phyloP scores from a whole-genome alignment of 2,113 vertebrate species.

The Sterna hirundo region DNA sequence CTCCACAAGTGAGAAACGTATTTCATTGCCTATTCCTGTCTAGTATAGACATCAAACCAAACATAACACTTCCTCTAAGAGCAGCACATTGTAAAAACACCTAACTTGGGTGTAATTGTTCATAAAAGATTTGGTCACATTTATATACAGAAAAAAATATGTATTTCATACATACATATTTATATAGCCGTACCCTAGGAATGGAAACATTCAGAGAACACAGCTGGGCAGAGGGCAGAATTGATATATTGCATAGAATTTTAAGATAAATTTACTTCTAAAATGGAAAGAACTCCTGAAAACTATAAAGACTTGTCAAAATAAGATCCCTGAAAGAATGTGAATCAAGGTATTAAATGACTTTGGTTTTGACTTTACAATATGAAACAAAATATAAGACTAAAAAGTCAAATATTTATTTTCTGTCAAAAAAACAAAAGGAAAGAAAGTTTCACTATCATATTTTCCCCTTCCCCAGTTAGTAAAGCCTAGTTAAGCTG shows the following conservation, averaged over 20 bases:
- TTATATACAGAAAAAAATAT: neutral
- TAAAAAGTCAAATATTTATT: neutral
- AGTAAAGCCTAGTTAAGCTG: neutral
- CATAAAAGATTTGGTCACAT: neutral
- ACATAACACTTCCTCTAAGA: neutral
- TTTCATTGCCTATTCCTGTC: neutral
- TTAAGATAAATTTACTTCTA: neutral
- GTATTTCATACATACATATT: neutral
- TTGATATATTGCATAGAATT: neutral
- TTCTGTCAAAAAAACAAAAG: neutral
- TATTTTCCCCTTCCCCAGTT: neutral
- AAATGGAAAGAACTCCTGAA: neutral
- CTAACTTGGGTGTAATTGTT: neutral
- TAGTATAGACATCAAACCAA: neutral
- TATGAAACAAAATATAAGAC: neutral
- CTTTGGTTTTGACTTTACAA: neutral
- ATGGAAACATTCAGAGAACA: neutral
- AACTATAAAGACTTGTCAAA: neutral
- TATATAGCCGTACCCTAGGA: neutral
- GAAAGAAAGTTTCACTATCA: neutral
- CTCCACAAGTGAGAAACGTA: neutral
- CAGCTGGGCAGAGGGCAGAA: neutral
- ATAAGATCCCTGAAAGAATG: neutral
- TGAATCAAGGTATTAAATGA: neutral
- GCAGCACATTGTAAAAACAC: neutral